These are phyloP conservation scores for Perca schrenkii DNA, from an alignment of 2,113 vertebrate species.

Conservation along the genomic window DNA sequence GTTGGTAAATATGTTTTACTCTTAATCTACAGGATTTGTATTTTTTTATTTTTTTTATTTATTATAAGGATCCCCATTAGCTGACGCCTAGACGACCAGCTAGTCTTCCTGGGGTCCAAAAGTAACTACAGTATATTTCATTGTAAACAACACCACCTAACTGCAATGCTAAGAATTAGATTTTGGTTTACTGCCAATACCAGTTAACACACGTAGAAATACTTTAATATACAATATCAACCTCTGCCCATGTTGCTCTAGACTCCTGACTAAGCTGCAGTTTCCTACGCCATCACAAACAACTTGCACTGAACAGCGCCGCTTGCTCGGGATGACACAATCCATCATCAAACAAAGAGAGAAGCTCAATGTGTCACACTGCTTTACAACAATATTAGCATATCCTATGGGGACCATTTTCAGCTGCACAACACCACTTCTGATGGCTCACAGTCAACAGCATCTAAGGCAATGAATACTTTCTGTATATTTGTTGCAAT, in stretches of 20 bases:
- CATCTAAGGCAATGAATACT: slow-evolving; percentile 9
- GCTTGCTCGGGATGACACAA: not conserved
- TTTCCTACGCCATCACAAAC: not conserved
- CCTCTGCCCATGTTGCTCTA: not conserved
- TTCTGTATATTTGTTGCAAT: not conserved
- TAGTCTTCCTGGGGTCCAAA: no score
- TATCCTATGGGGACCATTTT: not conserved
- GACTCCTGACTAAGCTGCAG: not conserved
- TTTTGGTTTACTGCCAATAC: not conserved
- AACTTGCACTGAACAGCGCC: not conserved
- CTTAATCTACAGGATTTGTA: not conserved
- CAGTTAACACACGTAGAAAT: not conserved
- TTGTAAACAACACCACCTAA: not conserved
- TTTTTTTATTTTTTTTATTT: no score
- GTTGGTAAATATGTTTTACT: not conserved
- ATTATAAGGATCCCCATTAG: no score
- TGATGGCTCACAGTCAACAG: slow-evolving; percentile 7
- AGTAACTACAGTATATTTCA: not conserved
- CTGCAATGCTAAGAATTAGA: not conserved
- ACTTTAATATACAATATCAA: not conserved
- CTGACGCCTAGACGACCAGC: no score
- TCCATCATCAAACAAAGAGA: slow-evolving; percentile 34
- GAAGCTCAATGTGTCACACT: slow-evolving; percentile 4
- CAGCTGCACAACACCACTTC: not conserved
- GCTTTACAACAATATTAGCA: slow-evolving; percentile 11